Base-by-base conservation (phyloP, 2,888 invertebrate genomes). In the Microplitis manilae region DNA sequence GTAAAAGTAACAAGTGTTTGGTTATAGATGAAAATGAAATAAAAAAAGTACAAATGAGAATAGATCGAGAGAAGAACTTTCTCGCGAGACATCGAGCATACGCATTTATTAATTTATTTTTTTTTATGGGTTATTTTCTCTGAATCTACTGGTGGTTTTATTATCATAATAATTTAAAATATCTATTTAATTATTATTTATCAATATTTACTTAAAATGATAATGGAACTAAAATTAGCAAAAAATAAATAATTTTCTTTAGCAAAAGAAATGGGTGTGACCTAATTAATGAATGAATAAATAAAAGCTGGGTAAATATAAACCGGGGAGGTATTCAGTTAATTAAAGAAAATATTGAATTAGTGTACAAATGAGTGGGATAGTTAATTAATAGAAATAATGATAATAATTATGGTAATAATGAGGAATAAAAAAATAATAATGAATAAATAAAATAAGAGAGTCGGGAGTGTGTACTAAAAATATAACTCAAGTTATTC, bases 401-500 rank as follows among this genome's bases (percentile, higher is more conserved):
- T 50, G 13, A 50, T 50, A 50, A 50, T 50, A 50, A 13, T 65
- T 13, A 65, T 13, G 65, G 30, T 30, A 62, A 62, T 65, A 30
- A 65, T 13, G 65, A 20, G 13, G 13, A 13, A 30, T 30, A 20
- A 38, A 13, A n/a, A n/a, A n/a, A 17, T 40, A 17, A 41, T 68
- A 50, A 41, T 41, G 64, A 30, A 64, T 68, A 68, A 20, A 67
- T 68, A 40, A 40, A 68, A 41, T 68, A 13, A 50, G 5, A 50
- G 8, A 50, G 50, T 50, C 50, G 40, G 68, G 15, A 59, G 17
- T 59, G 20, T 70, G 15, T n/a, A 17, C 50, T 59, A 59, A 60
- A 70, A 39, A 70, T 59, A 60, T 59, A 41, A 13, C 50, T 15
- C 61, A 15, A 62, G 61, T 40, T 61, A n/a, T 38, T 72, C 62